Evolutionary conservation across 2,888 invertebrate genomes (phyloP).

Genomic region (Eupelmus urozonus): DNA sequence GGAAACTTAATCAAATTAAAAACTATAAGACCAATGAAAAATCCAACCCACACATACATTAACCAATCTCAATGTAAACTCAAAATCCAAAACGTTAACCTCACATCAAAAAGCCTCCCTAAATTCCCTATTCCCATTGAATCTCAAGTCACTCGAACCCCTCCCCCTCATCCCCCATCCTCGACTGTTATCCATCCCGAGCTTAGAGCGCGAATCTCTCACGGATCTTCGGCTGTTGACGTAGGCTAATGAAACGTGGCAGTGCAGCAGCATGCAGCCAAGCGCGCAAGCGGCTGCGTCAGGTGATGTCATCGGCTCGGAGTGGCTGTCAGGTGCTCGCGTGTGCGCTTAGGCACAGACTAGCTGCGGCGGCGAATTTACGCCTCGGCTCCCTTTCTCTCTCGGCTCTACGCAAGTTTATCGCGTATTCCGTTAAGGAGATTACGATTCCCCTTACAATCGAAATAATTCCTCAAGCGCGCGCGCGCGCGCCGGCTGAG

Average conservation of each 20-base stretch:
- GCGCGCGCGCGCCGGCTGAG: not conserved
- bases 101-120: too few relatives aligned
- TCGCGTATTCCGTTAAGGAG: constrained; percentile 5
- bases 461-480: constrained; percentile 25
- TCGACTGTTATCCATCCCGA: too few relatives aligned
- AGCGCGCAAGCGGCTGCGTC: too few relatives aligned
- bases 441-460: constrained; percentile 31
- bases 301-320: constrained; percentile 21
- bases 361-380: constrained; percentile 12
- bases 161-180: not conserved
- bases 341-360: too few relatives aligned
- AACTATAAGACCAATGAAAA: too few relatives aligned
- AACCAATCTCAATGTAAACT: too few relatives aligned
- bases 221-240: constrained; percentile 34
- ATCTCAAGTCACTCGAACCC: not conserved
- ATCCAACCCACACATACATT: too few relatives aligned
- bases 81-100: too few relatives aligned
- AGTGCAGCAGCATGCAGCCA: not conserved
- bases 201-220: too few relatives aligned
- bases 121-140: too few relatives aligned
- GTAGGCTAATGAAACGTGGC: constrained; percentile 51
- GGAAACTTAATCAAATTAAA: too few relatives aligned
- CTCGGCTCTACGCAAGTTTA: constrained; percentile 3
- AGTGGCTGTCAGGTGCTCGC: not conserved
- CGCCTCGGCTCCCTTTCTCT: not conserved